These are phyloP conservation scores for Tauraco erythrolophus DNA, from an alignment of 2,113 vertebrate species.

Conservation along the genomic window DNA sequence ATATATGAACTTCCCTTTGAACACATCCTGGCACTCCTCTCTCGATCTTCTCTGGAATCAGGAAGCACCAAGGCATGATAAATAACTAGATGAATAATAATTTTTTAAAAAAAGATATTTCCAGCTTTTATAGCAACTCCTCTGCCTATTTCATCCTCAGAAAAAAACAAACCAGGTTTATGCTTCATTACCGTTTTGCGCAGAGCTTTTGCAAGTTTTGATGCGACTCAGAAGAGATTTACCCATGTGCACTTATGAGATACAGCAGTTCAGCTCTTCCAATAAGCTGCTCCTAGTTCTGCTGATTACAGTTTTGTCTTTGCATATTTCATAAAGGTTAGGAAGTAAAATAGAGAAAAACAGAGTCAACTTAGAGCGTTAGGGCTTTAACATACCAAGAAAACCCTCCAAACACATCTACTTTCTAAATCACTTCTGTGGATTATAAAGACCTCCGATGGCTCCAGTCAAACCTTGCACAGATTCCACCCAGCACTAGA, in stretches of 20 bases:
- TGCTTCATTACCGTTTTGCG: neutral
- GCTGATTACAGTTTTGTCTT: neutral
- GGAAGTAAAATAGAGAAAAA: neutral
- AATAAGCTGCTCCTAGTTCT: neutral
- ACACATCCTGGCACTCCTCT: neutral
- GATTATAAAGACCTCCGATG: neutral
- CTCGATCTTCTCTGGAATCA: neutral
- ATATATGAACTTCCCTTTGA: neutral
- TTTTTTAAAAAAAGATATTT: neutral
- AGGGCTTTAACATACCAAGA: neutral
- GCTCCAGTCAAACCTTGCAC: neutral
- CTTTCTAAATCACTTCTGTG: neutral
- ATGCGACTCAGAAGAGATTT: neutral
- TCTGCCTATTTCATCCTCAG: neutral
- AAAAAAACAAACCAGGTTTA: neutral
- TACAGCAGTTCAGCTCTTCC: neutral
- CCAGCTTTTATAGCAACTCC: neutral
- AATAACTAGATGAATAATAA: neutral
- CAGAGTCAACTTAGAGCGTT: neutral
- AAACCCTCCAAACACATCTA: neutral
- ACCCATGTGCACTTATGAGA: rapidly evolving
- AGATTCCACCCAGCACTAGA: neutral
- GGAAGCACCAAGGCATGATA: neutral
- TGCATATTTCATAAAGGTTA: neutral
- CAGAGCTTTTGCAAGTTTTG: neutral